Evolutionary conservation across 2,888 invertebrate species (phyloP), one percentile per base, ranked within the genome.

Genomic region (Hydroisotoma schaefferi): DNA sequence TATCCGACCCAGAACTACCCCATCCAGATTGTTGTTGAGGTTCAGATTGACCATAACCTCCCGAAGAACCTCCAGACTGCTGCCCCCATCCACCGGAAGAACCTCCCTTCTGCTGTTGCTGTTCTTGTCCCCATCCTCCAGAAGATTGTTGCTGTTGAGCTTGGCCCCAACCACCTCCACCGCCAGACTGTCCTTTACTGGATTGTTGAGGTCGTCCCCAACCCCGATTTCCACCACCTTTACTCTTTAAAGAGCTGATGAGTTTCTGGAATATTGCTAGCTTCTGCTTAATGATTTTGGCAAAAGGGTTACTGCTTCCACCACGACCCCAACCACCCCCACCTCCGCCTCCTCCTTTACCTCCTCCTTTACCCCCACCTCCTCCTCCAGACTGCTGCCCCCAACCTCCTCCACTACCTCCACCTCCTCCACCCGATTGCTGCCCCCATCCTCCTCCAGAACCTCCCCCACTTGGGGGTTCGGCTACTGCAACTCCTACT

Each of bases 61-160:
- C 51, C 22, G 29, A 28, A 10, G 33, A 29, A 2, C 23, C 12
- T 4, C 8, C 27, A 15, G 23, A 10, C 8, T 8, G 15, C 15
- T 56, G 40, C 25, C 52, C 52, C 53, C 43, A 53, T 51, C 51
- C 51, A 25, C 53, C 38, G 22, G 22, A 23, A 18, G 44, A 25
- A 27, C 20, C 26, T n/a, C 46, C 20, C 28, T 22, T 10, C 25
- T 33, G 8, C 38, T 38, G 6, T 23, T 40, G 23, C n/a, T 49
- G 49, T 22, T 38, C 29, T 25, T 55, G 51, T n/a, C 60, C 60
- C 60, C 60, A 60, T n/a, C 59, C 59, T 55, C 48, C 48, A 20
- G n/a, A 15, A 20, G 40, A 33, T 33, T n/a, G n/a, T n/a, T n/a
- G n/a, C n/a, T n/a, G 12, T 18, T 23, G 37, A 38, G 51, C 47